Base-by-base conservation (phyloP, 1,140 invertebrate genomes). In the Drosophila jambulina region DNA sequence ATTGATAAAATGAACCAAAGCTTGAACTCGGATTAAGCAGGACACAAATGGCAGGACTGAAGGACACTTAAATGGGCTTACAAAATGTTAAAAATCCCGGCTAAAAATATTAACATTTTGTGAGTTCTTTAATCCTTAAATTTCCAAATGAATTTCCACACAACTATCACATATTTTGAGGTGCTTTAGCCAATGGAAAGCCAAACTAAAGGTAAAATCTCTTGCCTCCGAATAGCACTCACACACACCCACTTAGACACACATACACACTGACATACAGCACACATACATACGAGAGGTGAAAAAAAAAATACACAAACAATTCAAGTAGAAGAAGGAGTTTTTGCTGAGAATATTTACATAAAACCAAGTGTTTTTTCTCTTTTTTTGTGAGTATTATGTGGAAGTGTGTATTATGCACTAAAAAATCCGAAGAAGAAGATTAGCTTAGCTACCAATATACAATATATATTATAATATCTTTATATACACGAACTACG, bases 401-500 rank as follows among this genome's bases (percentile, higher is more conserved):
- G 27, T 32, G 21, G 23, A 19, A 19, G 7, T 36, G 56, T 38
- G 42, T 46, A 15, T 61, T 62, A 60, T 34, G n/a, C 32, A 15
- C 10, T 34, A 49, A 51, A 53, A 21, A 2, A 8, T 32, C 12
- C 2, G 7, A 21, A 34, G 32, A 17, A 54, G 32, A 36, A 10
- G 32, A 21, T 38, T 38, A 54, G 51, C 32, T 56, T n/a, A 38
- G 34, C 34, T 64, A 29, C 49, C 29, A 48, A 42, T 48, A 56
- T 29, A 63, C 63, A 19, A 49, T 49, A 59, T 48, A 29, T 59
- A 45, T 19, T 54, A 36, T 59, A 45, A 29, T 54, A 53, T 34
- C 45, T 34, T n/a, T 56, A 61, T 34, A 15, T 58, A 81, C 46
- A 72, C 29, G 68, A 68, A 19, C 62, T 70, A 69, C 67, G 29